These are phyloP conservation scores for Gnathonemus longibarbis DNA, from an alignment of 2,113 vertebrate genomes.

Conservation along the genomic window DNA sequence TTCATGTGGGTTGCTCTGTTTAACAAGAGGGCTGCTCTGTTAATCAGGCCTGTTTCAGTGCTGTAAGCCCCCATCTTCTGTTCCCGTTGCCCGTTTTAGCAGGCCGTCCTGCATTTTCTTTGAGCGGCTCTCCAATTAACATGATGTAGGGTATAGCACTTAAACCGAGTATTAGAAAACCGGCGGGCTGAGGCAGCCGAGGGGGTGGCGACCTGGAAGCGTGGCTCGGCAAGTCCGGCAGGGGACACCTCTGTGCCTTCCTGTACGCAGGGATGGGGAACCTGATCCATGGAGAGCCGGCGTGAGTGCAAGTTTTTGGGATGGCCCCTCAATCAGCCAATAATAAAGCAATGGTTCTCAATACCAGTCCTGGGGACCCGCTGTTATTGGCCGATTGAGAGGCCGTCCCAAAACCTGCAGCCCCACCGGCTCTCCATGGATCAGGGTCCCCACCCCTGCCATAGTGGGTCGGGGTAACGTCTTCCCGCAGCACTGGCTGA, in stretches of 20 bases:
- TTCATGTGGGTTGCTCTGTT: not conserved
- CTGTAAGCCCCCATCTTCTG: not conserved
- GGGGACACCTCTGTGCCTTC: not conserved
- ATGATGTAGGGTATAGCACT: not conserved
- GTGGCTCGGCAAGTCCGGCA: rapidly evolving
- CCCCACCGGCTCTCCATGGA: too few relatives aligned
- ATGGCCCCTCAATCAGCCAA: too few relatives aligned
- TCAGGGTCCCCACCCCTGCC: too few relatives aligned
- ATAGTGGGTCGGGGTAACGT: not conserved
- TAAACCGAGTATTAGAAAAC: not conserved
- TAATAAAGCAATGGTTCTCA: too few relatives aligned
- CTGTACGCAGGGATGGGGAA: not conserved
- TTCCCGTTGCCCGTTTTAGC: not conserved
- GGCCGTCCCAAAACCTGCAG: too few relatives aligned
- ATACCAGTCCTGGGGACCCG: too few relatives aligned
- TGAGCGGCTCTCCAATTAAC: not conserved
- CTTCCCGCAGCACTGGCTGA: not conserved
- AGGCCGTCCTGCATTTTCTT: not conserved
- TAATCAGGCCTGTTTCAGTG: not conserved
- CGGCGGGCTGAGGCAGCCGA: not conserved
- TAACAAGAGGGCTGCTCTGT: not conserved
- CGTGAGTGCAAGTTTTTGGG: too few relatives aligned
- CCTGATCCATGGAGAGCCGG: too few relatives aligned
- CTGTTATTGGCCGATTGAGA: too few relatives aligned
- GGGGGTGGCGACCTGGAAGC: not conserved